A percentile compares a stretch with the other conserved stretches of the same genome.
Conservation (phyloP, 2,797 vertebrate species). For the Scleropages formosus region DNA sequence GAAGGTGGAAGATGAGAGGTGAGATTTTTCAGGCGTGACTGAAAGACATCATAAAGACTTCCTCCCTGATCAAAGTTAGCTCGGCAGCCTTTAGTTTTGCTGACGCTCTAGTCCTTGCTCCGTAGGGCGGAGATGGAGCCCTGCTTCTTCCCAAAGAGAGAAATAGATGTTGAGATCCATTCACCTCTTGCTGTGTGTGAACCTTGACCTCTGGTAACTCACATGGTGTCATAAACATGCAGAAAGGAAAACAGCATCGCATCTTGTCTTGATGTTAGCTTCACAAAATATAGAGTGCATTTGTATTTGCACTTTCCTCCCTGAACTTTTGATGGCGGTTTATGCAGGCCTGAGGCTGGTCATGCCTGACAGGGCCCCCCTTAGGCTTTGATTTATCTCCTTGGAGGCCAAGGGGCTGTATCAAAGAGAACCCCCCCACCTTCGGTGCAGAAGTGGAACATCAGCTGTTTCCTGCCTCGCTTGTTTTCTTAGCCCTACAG, state of each 20-base stretch:
- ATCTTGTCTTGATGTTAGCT: conserved; percentile 61
- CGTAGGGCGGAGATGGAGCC: conserved; percentile 48
- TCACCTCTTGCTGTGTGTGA: neutral
- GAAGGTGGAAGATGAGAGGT: neutral
- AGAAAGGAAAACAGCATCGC: conserved; percentile 69
- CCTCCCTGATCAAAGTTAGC: conserved; percentile 47
- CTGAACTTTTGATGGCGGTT: conserved; percentile 38
- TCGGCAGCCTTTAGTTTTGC: conserved; percentile 44
- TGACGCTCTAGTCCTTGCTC: conserved; percentile 43
- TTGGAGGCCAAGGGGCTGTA: conserved; percentile 43
- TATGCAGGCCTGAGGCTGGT: neutral
- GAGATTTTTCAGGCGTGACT: neutral
- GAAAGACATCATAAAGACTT: conserved; percentile 42
- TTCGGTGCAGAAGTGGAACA: conserved; percentile 46
- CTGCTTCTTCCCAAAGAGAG: conserved; percentile 52
- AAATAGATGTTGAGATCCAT: conserved; percentile 55
- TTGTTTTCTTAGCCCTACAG: conserved; percentile 29
- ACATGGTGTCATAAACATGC: conserved; percentile 54
- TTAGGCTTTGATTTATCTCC: conserved; percentile 60
- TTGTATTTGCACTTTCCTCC: conserved; percentile 58
- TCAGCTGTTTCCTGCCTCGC: conserved; percentile 62
- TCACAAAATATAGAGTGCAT: conserved; percentile 59
- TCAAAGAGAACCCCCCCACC: conserved; percentile 41
- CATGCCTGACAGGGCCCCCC: conserved; percentile 40
- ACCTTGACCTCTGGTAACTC: neutral